Evolutionary conservation across 2,888 invertebrate species (phyloP), one percentile per base, ranked within the genome.

Genomic region (Cataglyphis cursor): DNA sequence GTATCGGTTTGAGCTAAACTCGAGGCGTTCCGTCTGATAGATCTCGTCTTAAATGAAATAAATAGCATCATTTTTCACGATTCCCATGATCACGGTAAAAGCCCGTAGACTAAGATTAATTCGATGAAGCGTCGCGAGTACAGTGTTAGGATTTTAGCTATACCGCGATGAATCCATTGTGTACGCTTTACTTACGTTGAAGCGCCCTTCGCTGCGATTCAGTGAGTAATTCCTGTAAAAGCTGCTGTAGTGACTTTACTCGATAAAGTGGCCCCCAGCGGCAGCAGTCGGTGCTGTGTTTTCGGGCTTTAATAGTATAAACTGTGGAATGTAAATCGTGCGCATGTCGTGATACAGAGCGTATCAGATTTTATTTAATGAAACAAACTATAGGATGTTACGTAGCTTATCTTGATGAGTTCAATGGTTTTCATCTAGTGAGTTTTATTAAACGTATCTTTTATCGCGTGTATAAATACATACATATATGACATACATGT

Each of bases 201-300:
- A 59, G 59, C 73, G 31, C 15, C 24, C 59, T 41, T 66, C 61
- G 57, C 82, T 61, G 78, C 82, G 72, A 83, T 64, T 83, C 80
- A 44, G n/a, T 38, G 68, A 64, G 70, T 75, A 80, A 80, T 80
- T 76, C n/a, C 64, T 78, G 44, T 76, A 65, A 76, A 76, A 78
- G 82, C 64, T 80, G 76, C 76, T 81, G 57, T 31, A 76, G 84
- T 83, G 87, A 89, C 83, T 90, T 90, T 87, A 80, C 81, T 65
- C 81, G 80, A 84, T 86, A 80, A 91, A 89, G 87, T 75, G 85
- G 80, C 86, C 70, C 81, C 82, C 84, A 86, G 86, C 35, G 73
- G 85, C 81, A 18, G 41, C 66, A 41, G 31, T 28, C 28, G 61
- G 38, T 48, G 35, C 28, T 51, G 31, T 38, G 51, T 38, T 68